Evolutionary conservation across 2,113 vertebrate genomes (phyloP).

Genomic region (Phylloscopus whistleri): DNA sequence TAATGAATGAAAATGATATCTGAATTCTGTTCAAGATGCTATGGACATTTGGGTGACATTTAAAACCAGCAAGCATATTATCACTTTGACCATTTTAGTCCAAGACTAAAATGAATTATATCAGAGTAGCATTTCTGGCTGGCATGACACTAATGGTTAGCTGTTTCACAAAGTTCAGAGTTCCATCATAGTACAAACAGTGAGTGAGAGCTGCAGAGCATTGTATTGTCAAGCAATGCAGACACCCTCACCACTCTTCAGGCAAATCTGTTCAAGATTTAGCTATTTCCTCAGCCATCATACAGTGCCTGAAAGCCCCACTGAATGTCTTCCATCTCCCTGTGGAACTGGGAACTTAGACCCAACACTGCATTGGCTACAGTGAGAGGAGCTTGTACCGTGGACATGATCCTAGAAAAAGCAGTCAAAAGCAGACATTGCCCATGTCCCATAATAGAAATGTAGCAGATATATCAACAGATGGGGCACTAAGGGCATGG

Average conservation of each 20-base stretch:
- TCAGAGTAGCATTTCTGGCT: background rate
- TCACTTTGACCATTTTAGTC: background rate
- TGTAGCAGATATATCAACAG: background rate
- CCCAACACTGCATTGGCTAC: fast-evolving
- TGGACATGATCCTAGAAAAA: background rate
- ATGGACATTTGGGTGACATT: background rate
- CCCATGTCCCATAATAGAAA: background rate
- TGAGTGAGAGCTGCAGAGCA: fast-evolving
- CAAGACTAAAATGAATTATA: background rate
- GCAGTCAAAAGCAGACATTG: background rate
- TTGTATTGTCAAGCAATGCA: background rate
- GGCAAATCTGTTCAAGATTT: background rate
- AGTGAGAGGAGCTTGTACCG: background rate
- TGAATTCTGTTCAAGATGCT: background rate
- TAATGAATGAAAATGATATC: background rate
- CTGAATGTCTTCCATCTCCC: background rate
- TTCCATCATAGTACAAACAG: background rate
- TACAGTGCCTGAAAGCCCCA: background rate
- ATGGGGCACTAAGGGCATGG: background rate
- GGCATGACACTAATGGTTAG: background rate
- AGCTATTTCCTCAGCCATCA: background rate
- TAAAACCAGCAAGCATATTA: background rate
- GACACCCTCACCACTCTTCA: background rate
- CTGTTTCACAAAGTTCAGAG: background rate
- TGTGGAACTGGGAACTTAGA: background rate